Base-by-base conservation (phyloP, 2,888 invertebrate genomes). In the Pelosia muscerda region DNA sequence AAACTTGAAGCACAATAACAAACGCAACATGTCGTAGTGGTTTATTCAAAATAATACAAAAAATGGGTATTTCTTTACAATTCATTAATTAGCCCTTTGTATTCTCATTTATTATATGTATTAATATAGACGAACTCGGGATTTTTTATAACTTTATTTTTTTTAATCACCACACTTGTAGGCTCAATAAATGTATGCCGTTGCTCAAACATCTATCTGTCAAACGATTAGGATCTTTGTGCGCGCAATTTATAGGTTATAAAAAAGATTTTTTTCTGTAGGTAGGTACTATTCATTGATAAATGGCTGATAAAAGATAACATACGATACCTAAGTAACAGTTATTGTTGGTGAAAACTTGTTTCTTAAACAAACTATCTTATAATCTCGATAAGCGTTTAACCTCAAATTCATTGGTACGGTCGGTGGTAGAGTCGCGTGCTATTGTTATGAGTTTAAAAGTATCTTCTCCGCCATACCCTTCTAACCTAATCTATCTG, bases 221-320 rank as follows among this genome's bases (percentile, higher is more conserved):
- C 79, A 79, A 38, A 75, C 56, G 77, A 78, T 78, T 74, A 66
- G 62, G 15, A 78, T 78, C 77, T 77, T 74, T 65, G 74, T n/a
- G n/a, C n/a, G 72, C 79, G 73, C 53, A 53, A 71, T 65, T 65
- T 60, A 22, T 34, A 63, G 60, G 77, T 79, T 70, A 76, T 72
- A 69, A 66, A 66, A 60, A 42, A 65, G 60, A 25, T 42, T 60
- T 79, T 73, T 78, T 73, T 78, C 76, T 77, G 65, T 79, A 74
- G 69, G 34, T n/a, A n/a, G n/a, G n/a, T n/a, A n/a, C 66, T 28
- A 66, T 62, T 28, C 55, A 38, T 68, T 70, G 77, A 79, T 79
- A 72, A 72, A 76, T 76, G 71, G 38, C 71, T 74, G 77, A 77
- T 77, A 79, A 62, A 60, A 49, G 79, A 73, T 77, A 74, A 79